Evolutionary conservation across 2,797 vertebrate species (phyloP).

Genomic region (Urophycis tenuis): DNA sequence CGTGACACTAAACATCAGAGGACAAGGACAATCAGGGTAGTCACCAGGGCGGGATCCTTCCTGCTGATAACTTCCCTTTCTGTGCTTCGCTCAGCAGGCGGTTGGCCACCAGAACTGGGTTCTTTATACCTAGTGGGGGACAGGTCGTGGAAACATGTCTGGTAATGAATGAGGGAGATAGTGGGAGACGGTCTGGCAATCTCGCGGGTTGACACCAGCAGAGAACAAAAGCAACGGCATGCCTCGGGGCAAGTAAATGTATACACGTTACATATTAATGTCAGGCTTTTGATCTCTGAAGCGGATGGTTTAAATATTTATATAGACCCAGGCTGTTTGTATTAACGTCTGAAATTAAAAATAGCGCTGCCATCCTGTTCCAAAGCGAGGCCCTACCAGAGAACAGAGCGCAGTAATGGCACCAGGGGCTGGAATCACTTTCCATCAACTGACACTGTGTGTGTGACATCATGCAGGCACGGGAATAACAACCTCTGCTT

Average conservation of each 20-base stretch:
- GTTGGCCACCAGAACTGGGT: conserved; percentile 95
- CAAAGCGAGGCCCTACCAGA: conserved; percentile 15
- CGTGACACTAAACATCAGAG: conserved; percentile 10
- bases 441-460: conserved; percentile 13
- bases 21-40: conserved; percentile 40
- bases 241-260: neutral
- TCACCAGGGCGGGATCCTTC: conserved; percentile 99
- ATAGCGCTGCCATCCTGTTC: neutral
- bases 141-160: neutral
- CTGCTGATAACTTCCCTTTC: conserved; percentile 97
- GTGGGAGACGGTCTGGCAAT: neutral
- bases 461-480: conserved; percentile 28
- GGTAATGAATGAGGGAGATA: neutral
- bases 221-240: neutral
- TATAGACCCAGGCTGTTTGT: neutral
- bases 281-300: neutral
- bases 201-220: neutral
- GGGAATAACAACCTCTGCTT: conserved; percentile 26
- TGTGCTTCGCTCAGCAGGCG: conserved; percentile 93
- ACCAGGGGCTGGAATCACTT: neutral
- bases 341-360: conserved; percentile 3
- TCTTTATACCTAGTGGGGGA: conserved; percentile 83
- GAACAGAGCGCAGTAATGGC: neutral
- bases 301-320: conserved; percentile 1
- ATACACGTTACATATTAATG: neutral